Base-by-base conservation (phyloP, 2,888 invertebrate genomes). In the Periphyllus acericola region DNA sequence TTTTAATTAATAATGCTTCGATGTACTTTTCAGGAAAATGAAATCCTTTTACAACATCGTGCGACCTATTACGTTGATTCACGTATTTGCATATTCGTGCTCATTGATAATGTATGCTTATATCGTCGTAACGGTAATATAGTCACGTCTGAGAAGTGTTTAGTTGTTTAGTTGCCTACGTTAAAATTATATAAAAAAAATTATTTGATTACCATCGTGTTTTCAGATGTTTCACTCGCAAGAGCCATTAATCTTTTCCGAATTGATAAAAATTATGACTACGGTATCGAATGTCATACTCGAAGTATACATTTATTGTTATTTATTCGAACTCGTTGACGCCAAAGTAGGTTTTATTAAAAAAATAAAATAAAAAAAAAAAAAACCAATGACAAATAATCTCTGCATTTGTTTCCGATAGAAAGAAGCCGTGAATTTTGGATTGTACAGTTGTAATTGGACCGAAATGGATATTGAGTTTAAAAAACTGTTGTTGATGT, bases 381-480 rank as follows among this genome's bases (percentile, higher is more conserved):
- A n/a, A 29, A 46, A 19, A n/a, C n/a, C n/a, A n/a, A n/a, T 71
- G 5, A 9, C 32, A 29, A 68, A 72, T 52, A 71, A 34, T 32
- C 34, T 8, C 71, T 52, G 72, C 19, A 19, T 52, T 72, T 52
- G 34, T 34, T 52, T 68, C n/a, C 3, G 55, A 11, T 32, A 82
- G 82, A 82, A 82, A 72, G 82, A 82, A 71, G 82, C 52, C 14
- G 72, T 82, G 1, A 82, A 82, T 71, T 72, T 72, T 72, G 82
- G 82, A 72, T 52, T 82, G n/a, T 82, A 82, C 72, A 82, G 82
- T 52, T 52, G 71, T n/a, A 52, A 72, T 72, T 82, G 82, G 82
- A 82, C 82, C 17, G 19, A 6, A 8, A 82, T 72, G 82, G 72
- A 82, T n/a, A 72, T 82, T 8, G 34, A 72, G 17, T 72, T 82